Evolutionary conservation across 2,113 vertebrate species (phyloP).

Genomic region (Maccullochella peelii): DNA sequence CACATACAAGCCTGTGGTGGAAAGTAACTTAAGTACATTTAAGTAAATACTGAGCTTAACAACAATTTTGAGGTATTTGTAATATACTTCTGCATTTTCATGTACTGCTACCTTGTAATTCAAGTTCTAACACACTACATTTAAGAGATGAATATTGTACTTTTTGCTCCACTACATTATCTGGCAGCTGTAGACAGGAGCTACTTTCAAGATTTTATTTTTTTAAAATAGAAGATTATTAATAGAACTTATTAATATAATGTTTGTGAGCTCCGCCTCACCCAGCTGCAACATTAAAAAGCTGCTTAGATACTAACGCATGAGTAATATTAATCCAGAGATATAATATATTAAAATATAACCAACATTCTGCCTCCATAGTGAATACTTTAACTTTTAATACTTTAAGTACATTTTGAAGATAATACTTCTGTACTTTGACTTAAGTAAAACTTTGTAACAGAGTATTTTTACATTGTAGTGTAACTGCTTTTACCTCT

Average conservation of each 20-base stretch:
- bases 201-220: background rate
- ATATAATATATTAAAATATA: background rate
- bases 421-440: background rate
- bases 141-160: background rate
- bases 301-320: background rate
- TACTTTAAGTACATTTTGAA: background rate
- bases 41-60: slow-evolving; percentile 24
- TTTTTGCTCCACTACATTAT: slow-evolving; percentile 3
- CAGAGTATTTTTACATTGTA: background rate
- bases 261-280: background rate
- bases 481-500: background rate
- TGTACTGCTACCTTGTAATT: background rate
- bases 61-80: background rate
- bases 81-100: slow-evolving; percentile 15
- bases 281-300: background rate
- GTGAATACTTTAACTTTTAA: background rate
- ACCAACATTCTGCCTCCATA: background rate
- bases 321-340: slow-evolving; percentile 3
- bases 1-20: background rate
- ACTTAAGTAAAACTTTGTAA: background rate
- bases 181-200: background rate
- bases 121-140: background rate
- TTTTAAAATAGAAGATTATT: background rate
- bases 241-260: background rate
- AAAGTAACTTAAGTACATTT: background rate